Evolutionary conservation across 2,113 vertebrate species (phyloP).

Genomic region (Hirundichthys speculiger): DNA sequence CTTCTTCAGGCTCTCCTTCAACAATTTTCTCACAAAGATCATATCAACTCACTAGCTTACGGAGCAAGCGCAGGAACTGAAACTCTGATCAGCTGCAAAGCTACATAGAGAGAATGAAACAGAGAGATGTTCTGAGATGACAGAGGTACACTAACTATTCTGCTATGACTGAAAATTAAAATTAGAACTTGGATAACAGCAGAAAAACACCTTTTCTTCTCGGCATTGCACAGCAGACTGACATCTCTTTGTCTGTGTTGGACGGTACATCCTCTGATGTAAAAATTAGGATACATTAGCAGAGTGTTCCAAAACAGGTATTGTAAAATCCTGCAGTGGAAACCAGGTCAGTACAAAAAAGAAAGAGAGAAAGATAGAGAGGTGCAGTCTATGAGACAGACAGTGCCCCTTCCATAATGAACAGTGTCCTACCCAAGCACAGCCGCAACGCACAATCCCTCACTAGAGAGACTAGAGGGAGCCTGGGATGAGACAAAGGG

Average conservation of each 20-base stretch:
- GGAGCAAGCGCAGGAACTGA: constrained; percentile 48
- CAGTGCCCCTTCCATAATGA: constrained; percentile 67
- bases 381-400: constrained; percentile 60
- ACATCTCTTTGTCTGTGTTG: neutral
- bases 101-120: constrained; percentile 31
- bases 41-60: constrained; percentile 54
- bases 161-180: constrained; percentile 18
- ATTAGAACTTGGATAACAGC: constrained; percentile 16
- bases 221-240: neutral
- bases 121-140: constrained; percentile 15
- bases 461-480: constrained; percentile 60
- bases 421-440: constrained; percentile 54
- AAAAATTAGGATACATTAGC: constrained; percentile 24
- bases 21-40: constrained; percentile 60
- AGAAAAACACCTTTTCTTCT: constrained; percentile 15
- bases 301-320: constrained; percentile 48
- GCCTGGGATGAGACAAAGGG: constrained; percentile 74
- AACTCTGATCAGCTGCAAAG: constrained; percentile 54
- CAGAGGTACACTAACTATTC: constrained; percentile 1
- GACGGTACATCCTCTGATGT: neutral
- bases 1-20: constrained; percentile 51
- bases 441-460: constrained; percentile 59
- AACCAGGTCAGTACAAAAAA: constrained; percentile 68
- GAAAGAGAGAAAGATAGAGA: constrained; percentile 49
- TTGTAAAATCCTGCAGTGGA: constrained; percentile 38